A percentile compares a stretch with the other conserved stretches of the same genome.
phyloP scores from a whole-genome alignment of 2,888 invertebrate species.

The Hemistola chrysoprasaria region DNA sequence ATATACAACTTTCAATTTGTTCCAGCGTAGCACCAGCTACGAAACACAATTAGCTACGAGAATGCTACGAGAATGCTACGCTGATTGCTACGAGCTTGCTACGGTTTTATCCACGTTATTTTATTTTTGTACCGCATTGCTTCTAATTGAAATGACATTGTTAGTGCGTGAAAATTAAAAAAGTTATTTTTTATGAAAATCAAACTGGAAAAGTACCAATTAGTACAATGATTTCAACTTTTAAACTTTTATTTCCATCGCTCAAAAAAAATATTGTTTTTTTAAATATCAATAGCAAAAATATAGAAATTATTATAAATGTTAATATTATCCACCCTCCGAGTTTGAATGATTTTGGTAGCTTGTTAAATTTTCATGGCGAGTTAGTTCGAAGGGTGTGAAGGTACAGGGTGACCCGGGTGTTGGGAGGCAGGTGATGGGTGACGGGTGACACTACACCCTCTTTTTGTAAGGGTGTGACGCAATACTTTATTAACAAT shows the following conservation, averaged over 20 bases:
- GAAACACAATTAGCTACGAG: conserved; percentile 24
- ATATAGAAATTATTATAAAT: background rate
- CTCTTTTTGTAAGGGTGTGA: too few relatives aligned
- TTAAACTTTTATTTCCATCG: too few relatives aligned
- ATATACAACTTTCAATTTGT: background rate
- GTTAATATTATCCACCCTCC: conserved; percentile 5
- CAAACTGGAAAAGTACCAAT: too few relatives aligned
- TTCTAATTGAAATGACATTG: too few relatives aligned
- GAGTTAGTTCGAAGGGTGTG: conserved; percentile 2
- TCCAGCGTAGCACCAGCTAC: conserved; percentile 18
- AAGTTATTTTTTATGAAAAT: too few relatives aligned
- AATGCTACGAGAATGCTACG: conserved; percentile 33
- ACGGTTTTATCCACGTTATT: conserved; percentile 9
- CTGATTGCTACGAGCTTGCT: conserved; percentile 31
- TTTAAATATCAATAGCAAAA: too few relatives aligned
- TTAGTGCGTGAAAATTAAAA: too few relatives aligned
- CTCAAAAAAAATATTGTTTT: too few relatives aligned
- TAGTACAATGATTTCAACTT: too few relatives aligned
- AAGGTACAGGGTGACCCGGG: background rate
- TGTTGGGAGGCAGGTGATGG: too few relatives aligned
- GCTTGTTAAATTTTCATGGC: conserved; percentile 70
- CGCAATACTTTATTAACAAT: too few relatives aligned
- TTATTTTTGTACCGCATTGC: background rate
- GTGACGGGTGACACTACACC: too few relatives aligned
- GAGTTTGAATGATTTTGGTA: conserved; percentile 8